Evolutionary conservation across 2,888 invertebrate species (phyloP), one percentile per base, ranked within the genome.

Genomic region (Peribatodes rhomboidaria): DNA sequence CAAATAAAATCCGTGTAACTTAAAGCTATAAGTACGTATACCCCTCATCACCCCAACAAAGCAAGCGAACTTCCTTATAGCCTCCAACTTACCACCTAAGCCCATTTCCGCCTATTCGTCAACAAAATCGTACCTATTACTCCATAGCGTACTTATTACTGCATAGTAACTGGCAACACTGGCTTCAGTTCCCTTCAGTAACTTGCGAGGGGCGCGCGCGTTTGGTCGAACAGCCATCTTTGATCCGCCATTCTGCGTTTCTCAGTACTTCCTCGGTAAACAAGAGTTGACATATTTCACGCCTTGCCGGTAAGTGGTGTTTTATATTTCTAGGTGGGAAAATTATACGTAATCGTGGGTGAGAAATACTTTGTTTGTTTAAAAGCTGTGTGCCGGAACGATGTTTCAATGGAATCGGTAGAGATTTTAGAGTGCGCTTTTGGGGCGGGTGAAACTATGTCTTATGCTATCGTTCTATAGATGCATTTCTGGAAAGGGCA

Each of bases 111-210:
- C 11, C 47, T n/a, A 20, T 47, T 58, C 33, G 41, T 35, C 33
- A 31, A 61, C 54, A 61, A 49, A 41, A 20, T 11, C 54, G 47
- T n/a, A 49, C 20, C 13, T 55, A 57, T 46, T 41, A 41, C 54
- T 27, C 14, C 41, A 14, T 20, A 44, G 20, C 44, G 44, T 11
- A 39, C 14, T 42, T 33, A 42, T 61, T 46, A n/a, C 39, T 31
- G 9, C 49, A 44, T 41, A 55, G 49, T 41, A 37, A 10, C 58
- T 61, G 37, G 65, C 56, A 65, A 56, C 60, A 56, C 65, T n/a
- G 49, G 9, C 55, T 67, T 68, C 68, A 67, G 70, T 78, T 79
- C 80, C 78, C 86, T 84, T 86, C 89, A 90, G 91, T 89, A 79
- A 82, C 79, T 77, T 77, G 74, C 79, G 82, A 77, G 76, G 80